phyloP scores from a whole-genome alignment of 2,797 vertebrate species.

The Toxotes lorentzi region DNA sequence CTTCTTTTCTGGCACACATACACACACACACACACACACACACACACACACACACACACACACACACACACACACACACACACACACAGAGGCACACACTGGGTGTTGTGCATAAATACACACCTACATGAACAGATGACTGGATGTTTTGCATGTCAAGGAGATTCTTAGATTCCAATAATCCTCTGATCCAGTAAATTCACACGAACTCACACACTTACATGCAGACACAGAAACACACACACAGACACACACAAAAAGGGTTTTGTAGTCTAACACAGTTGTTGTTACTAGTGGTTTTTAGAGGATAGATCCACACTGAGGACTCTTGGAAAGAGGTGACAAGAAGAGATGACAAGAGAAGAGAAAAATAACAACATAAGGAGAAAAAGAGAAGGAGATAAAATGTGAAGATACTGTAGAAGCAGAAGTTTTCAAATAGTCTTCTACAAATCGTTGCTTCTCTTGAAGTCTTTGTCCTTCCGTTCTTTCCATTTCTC shows the following conservation, averaged over 20 bases:
- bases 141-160: constrained; percentile 44
- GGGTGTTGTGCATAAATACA: constrained; percentile 18
- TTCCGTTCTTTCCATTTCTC: background rate
- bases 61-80: no score
- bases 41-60: background rate
- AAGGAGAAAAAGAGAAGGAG: background rate
- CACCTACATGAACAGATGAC: constrained; percentile 26
- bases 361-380: constrained; percentile 8
- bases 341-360: background rate
- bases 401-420: background rate
- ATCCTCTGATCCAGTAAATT: constrained; percentile 57
- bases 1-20: background rate
- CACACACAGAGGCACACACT: no score
- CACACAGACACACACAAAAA: background rate
- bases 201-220: constrained; percentile 17
- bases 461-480: background rate
- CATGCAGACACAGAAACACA: constrained; percentile 7
- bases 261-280: constrained; percentile 12
- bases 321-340: constrained; percentile 22
- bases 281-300: constrained; percentile 40
- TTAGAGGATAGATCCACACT: constrained; percentile 27
- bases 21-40: constrained; percentile 13
- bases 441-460: background rate
- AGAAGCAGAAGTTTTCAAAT: background rate
- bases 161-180: constrained; percentile 61